Evolutionary conservation across 2,797 vertebrate species (phyloP), one percentile per base, ranked within the genome.

Genomic region (Melanotaenia trifasciata): DNA sequence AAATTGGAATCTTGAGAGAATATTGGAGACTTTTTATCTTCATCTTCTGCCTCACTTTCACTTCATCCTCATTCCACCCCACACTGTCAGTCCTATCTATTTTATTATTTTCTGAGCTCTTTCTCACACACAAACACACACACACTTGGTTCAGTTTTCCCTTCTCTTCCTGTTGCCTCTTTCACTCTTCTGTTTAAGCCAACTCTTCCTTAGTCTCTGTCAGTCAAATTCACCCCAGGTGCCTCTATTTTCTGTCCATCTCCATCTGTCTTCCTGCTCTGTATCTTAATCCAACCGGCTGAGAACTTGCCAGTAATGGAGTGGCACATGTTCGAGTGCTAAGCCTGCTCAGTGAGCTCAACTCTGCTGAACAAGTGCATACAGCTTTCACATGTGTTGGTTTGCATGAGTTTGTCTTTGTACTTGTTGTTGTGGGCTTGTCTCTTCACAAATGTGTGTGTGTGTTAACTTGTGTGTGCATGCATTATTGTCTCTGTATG

Each of bases 1-100:
- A 70, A 85, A 85, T 68, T 81, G 70, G 60, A 79, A 79, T 84
- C 74, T 86, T 64, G 50, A 77, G 70, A 86, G 76, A 84, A 82
- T 78, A 74, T 84, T 79, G 79, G 51, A 73, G 61, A 71, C 70
- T 33, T 87, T 78, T 81, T 78, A 80, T 84, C 79, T 75, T 74
- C 71, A 80, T 86, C 78, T 79, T 16, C 69, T 74, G 68, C 28
- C 65, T 69, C 59, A 67, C 74, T 80, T 45, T 78, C 40, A 72
- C 68, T 84, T 79, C 58, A 78, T 83, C 78, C 68, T 72, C 74
- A 74, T 84, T 76, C 70, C 45, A 50, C 58, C 61, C 24, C 54
- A 71, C n/a, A 0, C 70, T 64, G 30, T 56, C 58, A 59, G 32
- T 47, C 50, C 57, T 45, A 7, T 79, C 61, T 83, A 24, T 58